A percentile compares a stretch with the other conserved stretches of the same genome.
phyloP scores from a whole-genome alignment of 2,888 invertebrate genomes.

The Cryptocephalus primarius region DNA sequence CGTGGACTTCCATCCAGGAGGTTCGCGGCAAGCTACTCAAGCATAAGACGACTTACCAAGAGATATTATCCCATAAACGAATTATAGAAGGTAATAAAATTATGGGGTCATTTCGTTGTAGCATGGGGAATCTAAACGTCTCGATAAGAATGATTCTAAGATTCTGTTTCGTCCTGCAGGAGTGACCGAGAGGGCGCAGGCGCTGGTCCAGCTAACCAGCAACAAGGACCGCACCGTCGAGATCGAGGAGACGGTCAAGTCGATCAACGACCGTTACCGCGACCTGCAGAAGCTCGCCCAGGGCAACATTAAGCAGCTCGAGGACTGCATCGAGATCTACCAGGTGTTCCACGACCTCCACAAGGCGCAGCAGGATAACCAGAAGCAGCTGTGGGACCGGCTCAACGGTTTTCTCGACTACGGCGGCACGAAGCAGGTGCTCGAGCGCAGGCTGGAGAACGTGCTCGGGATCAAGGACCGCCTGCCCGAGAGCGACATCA shows the following conservation, averaged over 20 bases:
- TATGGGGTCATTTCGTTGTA: no score
- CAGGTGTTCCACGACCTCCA: constrained; percentile 80
- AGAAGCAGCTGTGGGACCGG: constrained; percentile 83
- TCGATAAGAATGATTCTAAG: no score
- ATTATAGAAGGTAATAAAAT: constrained; percentile 58
- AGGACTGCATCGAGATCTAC: constrained; percentile 66
- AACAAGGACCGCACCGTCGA: constrained; percentile 48
- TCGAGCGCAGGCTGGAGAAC: constrained; percentile 72
- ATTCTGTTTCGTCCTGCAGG: constrained; percentile 27
- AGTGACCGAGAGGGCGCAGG: constrained; percentile 78
- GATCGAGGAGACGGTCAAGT: constrained; percentile 57
- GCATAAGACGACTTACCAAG: constrained; percentile 78
- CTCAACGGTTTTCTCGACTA: constrained; percentile 73
- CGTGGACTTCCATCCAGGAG: constrained; percentile 73
- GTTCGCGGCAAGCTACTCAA: constrained; percentile 74
- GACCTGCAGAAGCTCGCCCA: constrained; percentile 55
- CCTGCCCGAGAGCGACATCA: constrained; percentile 65
- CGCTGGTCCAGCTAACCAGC: constrained; percentile 49
- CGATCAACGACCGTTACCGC: constrained; percentile 68
- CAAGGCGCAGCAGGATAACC: constrained; percentile 79
- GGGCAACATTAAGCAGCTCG: constrained; percentile 59
- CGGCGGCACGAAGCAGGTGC: constrained; percentile 72
- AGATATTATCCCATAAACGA: constrained; percentile 80
- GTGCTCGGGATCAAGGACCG: constrained; percentile 71
- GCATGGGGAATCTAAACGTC: no score